Evolutionary conservation across 1,140 invertebrate species (phyloP).

Genomic region (Bombyx mandarina): DNA sequence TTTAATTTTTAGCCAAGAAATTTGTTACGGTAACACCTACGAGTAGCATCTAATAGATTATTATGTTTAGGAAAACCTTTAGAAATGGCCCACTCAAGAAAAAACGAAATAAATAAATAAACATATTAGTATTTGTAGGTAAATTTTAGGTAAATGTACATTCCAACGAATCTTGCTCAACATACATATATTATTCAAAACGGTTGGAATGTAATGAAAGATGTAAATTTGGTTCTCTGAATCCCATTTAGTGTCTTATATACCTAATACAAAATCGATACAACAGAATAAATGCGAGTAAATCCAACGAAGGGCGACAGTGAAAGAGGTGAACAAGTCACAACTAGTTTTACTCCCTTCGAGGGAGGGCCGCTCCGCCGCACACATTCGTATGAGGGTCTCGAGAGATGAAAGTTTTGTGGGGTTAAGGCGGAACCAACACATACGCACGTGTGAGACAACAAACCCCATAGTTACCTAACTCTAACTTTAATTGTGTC

Average conservation of each 20-base stretch:
- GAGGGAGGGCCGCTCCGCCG: slow-evolving; percentile 36
- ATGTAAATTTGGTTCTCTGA: too few relatives aligned
- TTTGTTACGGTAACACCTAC: too few relatives aligned
- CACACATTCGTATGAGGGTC: slow-evolving; percentile 36
- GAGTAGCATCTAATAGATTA: too few relatives aligned
- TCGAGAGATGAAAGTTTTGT: slow-evolving; percentile 69
- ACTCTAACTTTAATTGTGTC: slow-evolving; percentile 70
- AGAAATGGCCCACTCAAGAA: too few relatives aligned
- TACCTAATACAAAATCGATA: slow-evolving; percentile 2
- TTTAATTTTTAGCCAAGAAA: too few relatives aligned
- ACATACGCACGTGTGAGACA: slow-evolving; percentile 56
- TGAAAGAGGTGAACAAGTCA: slow-evolving; percentile 69
- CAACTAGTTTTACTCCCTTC: slow-evolving; percentile 66
- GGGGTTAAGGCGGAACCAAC: slow-evolving; percentile 56
- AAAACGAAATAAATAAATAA: too few relatives aligned
- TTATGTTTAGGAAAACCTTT: too few relatives aligned
- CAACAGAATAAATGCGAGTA: slow-evolving; percentile 18
- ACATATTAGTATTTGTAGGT: too few relatives aligned
- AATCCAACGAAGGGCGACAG: slow-evolving; percentile 46
- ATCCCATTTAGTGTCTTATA: slow-evolving; percentile 1
- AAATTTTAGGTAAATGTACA: too few relatives aligned
- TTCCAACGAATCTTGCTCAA: too few relatives aligned
- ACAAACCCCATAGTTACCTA: slow-evolving; percentile 63
- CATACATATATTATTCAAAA: too few relatives aligned
- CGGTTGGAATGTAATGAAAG: too few relatives aligned